Percentiles rank a stretch among this genome's conserved stretches.
These are phyloP conservation scores for Pyralis farinalis DNA, from an alignment of 2,888 invertebrate species.

Conservation along the genomic window DNA sequence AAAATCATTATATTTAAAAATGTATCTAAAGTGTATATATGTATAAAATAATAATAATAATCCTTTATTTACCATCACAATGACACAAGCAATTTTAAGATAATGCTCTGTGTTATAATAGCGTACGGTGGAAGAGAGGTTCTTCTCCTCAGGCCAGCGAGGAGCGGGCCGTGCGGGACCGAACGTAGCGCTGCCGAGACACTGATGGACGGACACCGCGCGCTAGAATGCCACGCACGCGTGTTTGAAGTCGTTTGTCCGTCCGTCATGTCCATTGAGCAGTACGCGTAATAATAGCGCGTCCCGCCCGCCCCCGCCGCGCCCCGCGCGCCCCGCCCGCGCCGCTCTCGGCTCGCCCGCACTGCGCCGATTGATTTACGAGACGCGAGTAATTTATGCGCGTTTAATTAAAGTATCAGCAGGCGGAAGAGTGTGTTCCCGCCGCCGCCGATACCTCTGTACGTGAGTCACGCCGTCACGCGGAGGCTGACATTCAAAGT, in stretches of 20 bases:
- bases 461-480: conserved; percentile 1
- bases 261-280: conserved; percentile 42
- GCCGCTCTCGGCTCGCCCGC: conserved; percentile 20
- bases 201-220: conserved; percentile 27
- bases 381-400: conserved; percentile 55
- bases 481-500: no score
- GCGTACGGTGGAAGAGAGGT: no score
- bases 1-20: no score
- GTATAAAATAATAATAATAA: no score
- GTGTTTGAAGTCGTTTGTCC: conserved; percentile 39
- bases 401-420: conserved; percentile 72
- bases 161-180: conserved; percentile 1
- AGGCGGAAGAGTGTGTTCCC: conserved; percentile 50
- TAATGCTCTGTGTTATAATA: no score
- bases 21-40: no score
- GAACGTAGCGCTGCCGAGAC: conserved; percentile 28
- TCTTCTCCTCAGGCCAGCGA: background rate
- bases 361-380: conserved; percentile 63
- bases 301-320: conserved; percentile 19
- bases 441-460: background rate
- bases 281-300: conserved; percentile 33
- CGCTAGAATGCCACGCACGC: conserved; percentile 40
- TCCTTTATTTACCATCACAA: no score
- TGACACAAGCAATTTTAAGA: no score
- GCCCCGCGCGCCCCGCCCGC: conserved; percentile 23